Percentiles rank a stretch among this genome's conserved stretches.
Conservation (phyloP, 2,797 vertebrate genomes). For the Dendrocincla fuliginosa region DNA sequence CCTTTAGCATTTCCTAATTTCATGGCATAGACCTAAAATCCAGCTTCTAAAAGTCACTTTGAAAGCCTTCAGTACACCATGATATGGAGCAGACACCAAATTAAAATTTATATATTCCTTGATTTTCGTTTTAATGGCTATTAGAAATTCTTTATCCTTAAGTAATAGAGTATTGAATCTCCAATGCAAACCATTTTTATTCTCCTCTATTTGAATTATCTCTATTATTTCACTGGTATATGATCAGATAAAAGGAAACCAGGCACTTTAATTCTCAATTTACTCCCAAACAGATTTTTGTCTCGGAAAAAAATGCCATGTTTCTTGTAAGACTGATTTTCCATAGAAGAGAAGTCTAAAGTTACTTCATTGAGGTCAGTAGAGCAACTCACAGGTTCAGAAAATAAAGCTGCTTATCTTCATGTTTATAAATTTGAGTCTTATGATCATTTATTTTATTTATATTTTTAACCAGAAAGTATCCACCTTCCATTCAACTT, state of each 20-base stretch:
- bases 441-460: background rate
- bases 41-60: constrained; percentile 55
- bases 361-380: background rate
- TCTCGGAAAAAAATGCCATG: background rate
- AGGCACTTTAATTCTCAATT: constrained; percentile 64
- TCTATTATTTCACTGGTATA: constrained; percentile 65
- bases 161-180: constrained; percentile 77
- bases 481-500: background rate
- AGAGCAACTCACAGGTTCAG: background rate
- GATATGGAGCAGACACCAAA: constrained; percentile 64
- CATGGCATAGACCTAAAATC: constrained; percentile 63
- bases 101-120: constrained; percentile 79
- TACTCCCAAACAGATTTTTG: constrained; percentile 51
- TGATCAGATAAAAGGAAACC: constrained; percentile 61
- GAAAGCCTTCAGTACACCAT: constrained; percentile 58
- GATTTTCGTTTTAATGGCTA: constrained; percentile 76
- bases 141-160: constrained; percentile 79
- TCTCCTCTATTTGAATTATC: constrained; percentile 66
- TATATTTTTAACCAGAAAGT: background rate
- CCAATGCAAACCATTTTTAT: constrained; percentile 70
- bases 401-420: background rate
- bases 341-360: background rate
- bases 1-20: constrained; percentile 70
- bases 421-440: background rate
- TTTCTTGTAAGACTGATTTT: constrained; percentile 22